Conservation (phyloP, 92 coral and sea anemone species). For the Hydrozoanthus gracilis region DNA sequence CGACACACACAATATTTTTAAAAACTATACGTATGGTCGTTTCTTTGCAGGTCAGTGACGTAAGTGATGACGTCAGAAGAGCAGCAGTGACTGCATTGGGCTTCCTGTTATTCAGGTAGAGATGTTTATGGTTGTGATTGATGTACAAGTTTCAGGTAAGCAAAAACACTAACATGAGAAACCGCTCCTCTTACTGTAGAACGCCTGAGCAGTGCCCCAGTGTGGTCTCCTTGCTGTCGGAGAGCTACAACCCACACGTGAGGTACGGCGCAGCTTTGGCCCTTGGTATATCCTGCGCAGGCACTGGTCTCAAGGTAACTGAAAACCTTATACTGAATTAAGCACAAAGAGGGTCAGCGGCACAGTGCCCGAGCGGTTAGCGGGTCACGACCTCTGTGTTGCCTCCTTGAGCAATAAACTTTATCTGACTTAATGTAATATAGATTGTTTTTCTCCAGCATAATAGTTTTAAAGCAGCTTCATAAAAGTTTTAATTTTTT, state of each 20-base stretch:
- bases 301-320: slow-evolving; percentile 93
- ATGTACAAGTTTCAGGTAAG: not conserved
- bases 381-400: too few species aligned
- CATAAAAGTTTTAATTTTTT: too few species aligned
- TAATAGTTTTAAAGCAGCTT: too few species aligned
- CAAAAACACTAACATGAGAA: not conserved
- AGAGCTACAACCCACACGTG: slow-evolving; percentile 98
- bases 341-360: not conserved
- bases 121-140: not conserved
- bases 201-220: slow-evolving; percentile 99
- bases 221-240: slow-evolving; percentile 93
- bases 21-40: too few species aligned
- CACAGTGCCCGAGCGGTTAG: too few species aligned
- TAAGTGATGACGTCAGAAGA: slow-evolving; percentile 96
- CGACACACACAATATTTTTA: too few species aligned
- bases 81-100: slow-evolving; percentile 96
- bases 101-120: slow-evolving; percentile 90
- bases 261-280: slow-evolving; percentile 99
- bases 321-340: not conserved
- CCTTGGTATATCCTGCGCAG: slow-evolving; percentile 97
- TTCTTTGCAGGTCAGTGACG: slow-evolving; percentile 88
- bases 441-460: too few species aligned
- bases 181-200: slow-evolving; percentile 15
- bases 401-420: too few species aligned
- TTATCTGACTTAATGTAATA: too few species aligned